Percentiles rank a stretch among this genome's conserved stretches.
Conservation (phyloP, 2,888 invertebrate species). For the Vesta saturnalis region DNA sequence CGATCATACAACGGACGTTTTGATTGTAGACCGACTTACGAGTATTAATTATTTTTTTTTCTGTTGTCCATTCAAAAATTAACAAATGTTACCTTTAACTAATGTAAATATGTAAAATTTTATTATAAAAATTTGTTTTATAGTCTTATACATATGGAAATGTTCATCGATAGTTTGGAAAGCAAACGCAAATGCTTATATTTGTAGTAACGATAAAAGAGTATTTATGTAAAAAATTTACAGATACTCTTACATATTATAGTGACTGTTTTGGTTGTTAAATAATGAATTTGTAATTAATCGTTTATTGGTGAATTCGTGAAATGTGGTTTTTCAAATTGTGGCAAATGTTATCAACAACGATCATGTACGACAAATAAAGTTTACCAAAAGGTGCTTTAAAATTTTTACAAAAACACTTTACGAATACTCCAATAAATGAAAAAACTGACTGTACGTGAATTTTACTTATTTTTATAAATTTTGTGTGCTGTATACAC, state of each 20-base stretch:
- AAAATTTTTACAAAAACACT: neutral
- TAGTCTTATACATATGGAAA: constrained; percentile 31
- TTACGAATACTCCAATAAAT: neutral
- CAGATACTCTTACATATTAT: constrained; percentile 14
- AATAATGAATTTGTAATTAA: constrained; percentile 21
- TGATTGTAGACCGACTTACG: constrained; percentile 28
- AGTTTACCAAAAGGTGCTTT: constrained; percentile 21
- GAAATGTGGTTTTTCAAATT: neutral
- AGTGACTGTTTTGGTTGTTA: constrained; percentile 24
- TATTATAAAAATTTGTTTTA: constrained; percentile 32
- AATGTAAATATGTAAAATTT: constrained; percentile 40
- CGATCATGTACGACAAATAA: neutral
- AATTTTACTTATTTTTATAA: constrained; percentile 7
- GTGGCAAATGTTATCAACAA: neutral
- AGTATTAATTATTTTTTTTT: constrained; percentile 25
- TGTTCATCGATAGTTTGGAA: constrained; percentile 24
- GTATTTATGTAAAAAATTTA: neutral
- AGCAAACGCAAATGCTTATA: constrained; percentile 22
- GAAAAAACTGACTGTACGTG: neutral
- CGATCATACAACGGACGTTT: constrained; percentile 4
- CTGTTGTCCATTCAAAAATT: constrained; percentile 29
- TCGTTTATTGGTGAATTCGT: neutral
- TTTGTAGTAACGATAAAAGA: constrained; percentile 21
- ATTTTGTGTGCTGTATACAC: neutral
- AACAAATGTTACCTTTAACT: constrained; percentile 37